These are phyloP conservation scores for Hipposideros armiger DNA, from an alignment of 2,113 vertebrate genomes.

Conservation along the genomic window DNA sequence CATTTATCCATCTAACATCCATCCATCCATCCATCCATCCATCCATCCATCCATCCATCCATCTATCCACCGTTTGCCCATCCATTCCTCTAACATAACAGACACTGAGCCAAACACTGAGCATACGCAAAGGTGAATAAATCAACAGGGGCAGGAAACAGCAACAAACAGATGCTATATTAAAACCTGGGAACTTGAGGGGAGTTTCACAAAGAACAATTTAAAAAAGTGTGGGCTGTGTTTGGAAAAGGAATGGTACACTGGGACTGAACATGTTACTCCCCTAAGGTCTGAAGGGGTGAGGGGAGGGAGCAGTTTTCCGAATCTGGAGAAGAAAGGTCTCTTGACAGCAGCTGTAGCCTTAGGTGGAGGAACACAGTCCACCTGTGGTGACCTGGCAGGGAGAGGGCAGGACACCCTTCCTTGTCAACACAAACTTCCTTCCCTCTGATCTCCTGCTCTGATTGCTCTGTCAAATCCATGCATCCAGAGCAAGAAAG, in stretches of 20 bases:
- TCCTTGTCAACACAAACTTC: conserved; percentile 49
- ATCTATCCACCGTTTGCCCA: not conserved
- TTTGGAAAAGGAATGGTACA: not conserved
- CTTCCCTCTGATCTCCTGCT: conserved; percentile 62
- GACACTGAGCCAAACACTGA: no score
- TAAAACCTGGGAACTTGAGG: not conserved
- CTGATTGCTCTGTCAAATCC: no score
- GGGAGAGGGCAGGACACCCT: not conserved
- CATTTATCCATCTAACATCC: not conserved
- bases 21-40: not conserved
- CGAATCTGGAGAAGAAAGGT: not conserved
- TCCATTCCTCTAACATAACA: not conserved
- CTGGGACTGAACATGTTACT: not conserved
- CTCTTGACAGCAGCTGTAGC: not conserved
- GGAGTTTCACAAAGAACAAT: not conserved
- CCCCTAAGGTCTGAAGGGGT: not conserved
- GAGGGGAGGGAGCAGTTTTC: not conserved
- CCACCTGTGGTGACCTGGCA: conserved; percentile 21
- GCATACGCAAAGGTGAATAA: not conserved
- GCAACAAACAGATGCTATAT: not conserved
- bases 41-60: not conserved
- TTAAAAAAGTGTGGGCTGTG: not conserved
- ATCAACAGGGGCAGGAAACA: not conserved
- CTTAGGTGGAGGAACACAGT: not conserved
- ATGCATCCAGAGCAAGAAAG: not conserved